These are phyloP conservation scores for Calidris pugnax DNA, from an alignment of 2,113 vertebrate genomes.

Conservation along the genomic window DNA sequence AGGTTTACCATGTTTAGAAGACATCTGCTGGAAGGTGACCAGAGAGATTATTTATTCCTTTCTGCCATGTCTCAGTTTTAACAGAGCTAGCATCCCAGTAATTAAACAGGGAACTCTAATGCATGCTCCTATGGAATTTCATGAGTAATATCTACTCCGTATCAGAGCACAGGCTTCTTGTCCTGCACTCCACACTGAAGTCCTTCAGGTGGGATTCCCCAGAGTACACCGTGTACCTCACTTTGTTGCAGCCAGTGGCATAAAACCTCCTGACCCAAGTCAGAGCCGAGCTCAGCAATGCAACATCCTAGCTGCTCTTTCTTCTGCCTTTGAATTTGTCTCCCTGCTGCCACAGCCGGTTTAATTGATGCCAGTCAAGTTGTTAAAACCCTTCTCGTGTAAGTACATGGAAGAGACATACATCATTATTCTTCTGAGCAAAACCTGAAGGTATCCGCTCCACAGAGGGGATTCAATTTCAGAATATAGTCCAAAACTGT, in stretches of 20 bases:
- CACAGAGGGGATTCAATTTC: neutral
- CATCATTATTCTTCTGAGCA: neutral
- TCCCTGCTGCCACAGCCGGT: neutral
- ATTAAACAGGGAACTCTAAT: neutral
- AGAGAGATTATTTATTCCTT: neutral
- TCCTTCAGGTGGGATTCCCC: neutral
- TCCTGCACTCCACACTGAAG: neutral
- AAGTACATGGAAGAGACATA: neutral
- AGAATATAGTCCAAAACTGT: neutral
- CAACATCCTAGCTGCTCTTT: neutral
- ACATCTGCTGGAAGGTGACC: neutral
- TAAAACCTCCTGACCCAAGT: neutral
- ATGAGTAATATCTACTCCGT: neutral
- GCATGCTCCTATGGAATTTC: neutral
- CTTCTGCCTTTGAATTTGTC: neutral
- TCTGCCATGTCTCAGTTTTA: neutral
- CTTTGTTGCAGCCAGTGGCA: neutral
- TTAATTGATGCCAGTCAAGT: neutral
- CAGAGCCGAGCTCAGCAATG: neutral
- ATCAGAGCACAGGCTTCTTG: neutral
- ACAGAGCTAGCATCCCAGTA: neutral
- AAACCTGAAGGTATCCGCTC: neutral
- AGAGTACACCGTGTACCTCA: neutral
- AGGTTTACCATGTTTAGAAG: neutral
- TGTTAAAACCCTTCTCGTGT: neutral